phyloP scores from a whole-genome alignment of 2,113 vertebrate species.

The Platysternon megacephalum region DNA sequence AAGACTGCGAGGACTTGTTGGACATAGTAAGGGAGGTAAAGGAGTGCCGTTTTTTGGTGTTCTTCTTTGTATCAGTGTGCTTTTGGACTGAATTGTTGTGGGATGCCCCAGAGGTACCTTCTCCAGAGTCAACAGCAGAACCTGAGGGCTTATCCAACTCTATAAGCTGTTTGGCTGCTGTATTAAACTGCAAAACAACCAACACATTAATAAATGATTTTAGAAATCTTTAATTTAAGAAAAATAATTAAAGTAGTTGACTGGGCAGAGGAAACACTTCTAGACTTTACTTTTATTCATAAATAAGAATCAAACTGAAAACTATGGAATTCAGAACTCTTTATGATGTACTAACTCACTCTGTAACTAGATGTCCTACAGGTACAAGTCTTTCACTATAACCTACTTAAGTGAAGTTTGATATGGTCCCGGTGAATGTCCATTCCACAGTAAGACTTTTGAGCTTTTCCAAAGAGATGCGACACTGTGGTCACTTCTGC shows the following conservation, averaged over 20 bases:
- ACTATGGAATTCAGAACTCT: neutral
- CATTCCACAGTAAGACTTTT: neutral
- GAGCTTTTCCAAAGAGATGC: neutral
- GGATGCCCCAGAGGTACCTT: slow-evolving; percentile 85
- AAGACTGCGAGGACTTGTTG: slow-evolving; percentile 92
- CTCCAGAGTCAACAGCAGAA: slow-evolving; percentile 83
- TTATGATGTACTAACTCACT: neutral
- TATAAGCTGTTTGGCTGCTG: slow-evolving; percentile 94
- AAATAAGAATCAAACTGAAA: neutral
- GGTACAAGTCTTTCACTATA: neutral
- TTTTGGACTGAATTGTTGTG: slow-evolving; percentile 87
- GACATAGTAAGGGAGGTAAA: slow-evolving; percentile 99
- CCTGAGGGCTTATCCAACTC: slow-evolving; percentile 93
- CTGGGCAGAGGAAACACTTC: neutral
- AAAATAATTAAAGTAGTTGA: neutral
- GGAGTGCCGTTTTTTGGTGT: slow-evolving; percentile 98
- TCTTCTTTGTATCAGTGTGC: slow-evolving; percentile 92
- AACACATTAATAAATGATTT: neutral
- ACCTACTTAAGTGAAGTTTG: neutral
- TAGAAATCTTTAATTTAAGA: neutral
- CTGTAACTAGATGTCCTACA: neutral
- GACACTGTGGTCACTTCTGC: neutral
- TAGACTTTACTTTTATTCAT: neutral
- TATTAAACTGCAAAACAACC: slow-evolving; percentile 88
- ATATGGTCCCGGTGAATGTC: neutral